Percentiles rank a stretch among this genome's conserved stretches.
Evolutionary conservation across 2,797 vertebrate genomes (phyloP).

Genomic region (Chelmon rostratus): DNA sequence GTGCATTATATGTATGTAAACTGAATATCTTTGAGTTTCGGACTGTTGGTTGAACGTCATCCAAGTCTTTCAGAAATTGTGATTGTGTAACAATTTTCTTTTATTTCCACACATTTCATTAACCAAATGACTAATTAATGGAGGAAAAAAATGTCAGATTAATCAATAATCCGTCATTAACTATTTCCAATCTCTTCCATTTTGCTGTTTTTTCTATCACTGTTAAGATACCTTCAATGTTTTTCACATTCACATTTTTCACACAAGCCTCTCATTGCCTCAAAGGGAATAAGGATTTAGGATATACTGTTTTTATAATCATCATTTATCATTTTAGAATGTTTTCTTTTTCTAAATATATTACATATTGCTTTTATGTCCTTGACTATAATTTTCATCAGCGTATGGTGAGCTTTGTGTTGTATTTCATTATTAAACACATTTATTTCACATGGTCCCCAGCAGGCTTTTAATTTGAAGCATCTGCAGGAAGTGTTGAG

Average conservation of each 20-base stretch:
- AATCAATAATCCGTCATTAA: neutral
- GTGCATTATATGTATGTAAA: neutral
- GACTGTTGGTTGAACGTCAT: neutral
- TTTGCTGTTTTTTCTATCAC: neutral
- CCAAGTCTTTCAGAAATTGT: no score
- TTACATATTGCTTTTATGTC: neutral
- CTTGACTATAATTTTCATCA: neutral
- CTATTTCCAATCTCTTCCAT: neutral
- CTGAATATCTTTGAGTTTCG: neutral
- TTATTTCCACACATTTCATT: neutral
- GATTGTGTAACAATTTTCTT: neutral
- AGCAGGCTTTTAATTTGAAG: constrained; percentile 10
- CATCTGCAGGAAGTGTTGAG: neutral
- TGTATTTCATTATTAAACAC: neutral
- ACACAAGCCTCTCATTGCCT: neutral
- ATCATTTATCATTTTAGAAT: neutral
- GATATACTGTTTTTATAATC: neutral
- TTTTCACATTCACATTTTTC: constrained; percentile 8
- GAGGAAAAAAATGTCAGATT: neutral
- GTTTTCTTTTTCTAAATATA: neutral
- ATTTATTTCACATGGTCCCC: neutral
- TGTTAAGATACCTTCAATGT: neutral
- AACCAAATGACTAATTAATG: neutral
- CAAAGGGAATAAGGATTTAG: neutral
- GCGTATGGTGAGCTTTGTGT: neutral